Conservation (phyloP, 1,140 invertebrate species). For the Coelopa frigida region DNA sequence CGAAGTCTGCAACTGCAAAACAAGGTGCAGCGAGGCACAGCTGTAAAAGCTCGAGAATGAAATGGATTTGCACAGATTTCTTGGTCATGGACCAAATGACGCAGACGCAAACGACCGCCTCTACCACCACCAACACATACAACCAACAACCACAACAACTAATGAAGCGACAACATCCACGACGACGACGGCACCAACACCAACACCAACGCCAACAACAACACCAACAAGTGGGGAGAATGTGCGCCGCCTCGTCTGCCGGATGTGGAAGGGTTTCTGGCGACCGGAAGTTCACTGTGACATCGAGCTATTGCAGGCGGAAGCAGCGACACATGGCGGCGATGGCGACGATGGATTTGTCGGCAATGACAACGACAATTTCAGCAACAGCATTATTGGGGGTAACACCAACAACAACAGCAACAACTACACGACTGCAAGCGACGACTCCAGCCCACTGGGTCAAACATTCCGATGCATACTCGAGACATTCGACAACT, state of each 20-base stretch:
- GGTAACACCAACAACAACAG: slow-evolving; percentile 16
- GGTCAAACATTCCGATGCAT: slow-evolving; percentile 33
- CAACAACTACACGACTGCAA: slow-evolving; percentile 17
- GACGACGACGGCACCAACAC: slow-evolving; percentile 11
- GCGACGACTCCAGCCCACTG: neutral
- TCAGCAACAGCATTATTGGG: too few species aligned
- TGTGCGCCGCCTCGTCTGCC: too few species aligned
- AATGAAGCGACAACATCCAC: slow-evolving; percentile 11
- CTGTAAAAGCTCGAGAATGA: slow-evolving; percentile 43
- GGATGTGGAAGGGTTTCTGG: too few species aligned
- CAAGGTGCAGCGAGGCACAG: too few species aligned
- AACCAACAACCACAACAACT: slow-evolving; percentile 10
- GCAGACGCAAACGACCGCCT: too few species aligned
- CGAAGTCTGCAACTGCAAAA: too few species aligned
- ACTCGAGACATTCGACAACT: slow-evolving; percentile 22
- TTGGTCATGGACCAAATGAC: slow-evolving; percentile 42
- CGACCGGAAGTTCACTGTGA: too few species aligned
- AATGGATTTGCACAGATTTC: slow-evolving; percentile 41
- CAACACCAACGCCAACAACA: slow-evolving; percentile 12
- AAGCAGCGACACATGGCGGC: too few species aligned
- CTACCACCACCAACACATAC: slow-evolving; percentile 18
- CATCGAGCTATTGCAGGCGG: too few species aligned
- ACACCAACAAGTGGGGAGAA: neutral
- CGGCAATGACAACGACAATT: too few species aligned
- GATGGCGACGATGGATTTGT: too few species aligned